A percentile compares a stretch with the other conserved stretches of the same genome.
These are phyloP conservation scores for Bos indicus DNA, from an alignment of 2,113 vertebrate genomes.

Conservation along the genomic window DNA sequence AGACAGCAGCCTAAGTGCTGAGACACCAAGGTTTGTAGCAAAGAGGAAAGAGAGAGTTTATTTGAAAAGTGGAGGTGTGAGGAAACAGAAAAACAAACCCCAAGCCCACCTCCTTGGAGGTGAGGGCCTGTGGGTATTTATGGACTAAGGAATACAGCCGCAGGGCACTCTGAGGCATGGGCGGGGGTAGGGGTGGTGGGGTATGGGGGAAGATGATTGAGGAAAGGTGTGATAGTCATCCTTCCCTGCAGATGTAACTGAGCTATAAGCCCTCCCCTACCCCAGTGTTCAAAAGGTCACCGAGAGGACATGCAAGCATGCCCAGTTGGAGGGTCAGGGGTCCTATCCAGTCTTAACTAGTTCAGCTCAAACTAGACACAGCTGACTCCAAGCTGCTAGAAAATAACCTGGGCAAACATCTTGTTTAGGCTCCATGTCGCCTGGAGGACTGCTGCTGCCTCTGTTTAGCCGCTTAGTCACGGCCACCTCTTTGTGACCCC, in stretches of 20 bases:
- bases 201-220: neutral
- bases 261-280: neutral
- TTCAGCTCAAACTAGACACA: neutral
- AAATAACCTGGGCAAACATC: neutral
- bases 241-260: too few species aligned
- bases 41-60: neutral
- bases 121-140: neutral
- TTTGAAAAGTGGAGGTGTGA: neutral
- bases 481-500: neutral
- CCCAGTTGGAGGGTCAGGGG: neutral
- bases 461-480: neutral
- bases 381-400: neutral
- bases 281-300: neutral
- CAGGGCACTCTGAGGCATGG: neutral
- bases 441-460: neutral
- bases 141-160: neutral
- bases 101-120: neutral
- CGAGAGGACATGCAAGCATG: fast-evolving
- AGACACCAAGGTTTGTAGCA: neutral
- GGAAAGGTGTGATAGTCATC: neutral
- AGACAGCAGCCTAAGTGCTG: neutral
- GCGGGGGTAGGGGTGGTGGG: neutral
- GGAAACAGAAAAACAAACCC: neutral
- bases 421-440: neutral
- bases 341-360: neutral